Base-by-base conservation (phyloP, 2,113 vertebrate species). In the Aegotheles bennettii region DNA sequence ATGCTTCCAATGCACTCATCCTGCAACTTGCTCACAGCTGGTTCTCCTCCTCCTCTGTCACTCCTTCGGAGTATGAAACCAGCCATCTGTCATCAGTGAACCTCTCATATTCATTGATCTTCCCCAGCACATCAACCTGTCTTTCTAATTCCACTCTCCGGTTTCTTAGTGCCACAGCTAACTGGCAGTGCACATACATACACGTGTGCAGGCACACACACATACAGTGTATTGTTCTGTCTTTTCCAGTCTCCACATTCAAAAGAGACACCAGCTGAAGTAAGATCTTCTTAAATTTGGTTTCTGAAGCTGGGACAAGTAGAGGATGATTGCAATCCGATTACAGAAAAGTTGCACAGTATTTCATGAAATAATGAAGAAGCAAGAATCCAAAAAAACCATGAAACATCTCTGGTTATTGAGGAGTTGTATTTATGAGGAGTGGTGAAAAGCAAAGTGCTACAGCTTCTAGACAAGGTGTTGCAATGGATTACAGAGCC, bases 41-140 rank as follows among this genome's bases (percentile, higher is more conserved):
- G 95, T 96, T 94, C 97, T 97, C 96, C 96, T 97, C 95, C 95
- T 97, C 89, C 93, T 96, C 91, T 95, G 93, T 94, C 95, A 91
- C 76, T 90, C 90, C 88, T 97, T 97, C 94, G 35, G 95, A 96
- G 94, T 95, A 82, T 53, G 91, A 96, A 97, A 94, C 73, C 90
- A 96, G 94, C 89, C 94, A 93, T 94, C 95, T 96, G 79, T 96
- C 94, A 97, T 95, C 94, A 96, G 78, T 80, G 94, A 93, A 89
- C 93, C 92, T 96, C 94, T 93, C 79, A 48, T 85, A 96, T 90
- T 95, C 95, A 97, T 93, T 96, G 96, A 97, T 96, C 96, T 96
- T 96, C 80, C 89, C 73, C 68, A 91, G 79, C 64, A 84, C 82
- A 94, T 86, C 78, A 94, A 73, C 90, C 78, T 90, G 56, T 65